These are phyloP conservation scores for Nestor notabilis DNA, from an alignment of 2,113 vertebrate genomes.

Conservation along the genomic window DNA sequence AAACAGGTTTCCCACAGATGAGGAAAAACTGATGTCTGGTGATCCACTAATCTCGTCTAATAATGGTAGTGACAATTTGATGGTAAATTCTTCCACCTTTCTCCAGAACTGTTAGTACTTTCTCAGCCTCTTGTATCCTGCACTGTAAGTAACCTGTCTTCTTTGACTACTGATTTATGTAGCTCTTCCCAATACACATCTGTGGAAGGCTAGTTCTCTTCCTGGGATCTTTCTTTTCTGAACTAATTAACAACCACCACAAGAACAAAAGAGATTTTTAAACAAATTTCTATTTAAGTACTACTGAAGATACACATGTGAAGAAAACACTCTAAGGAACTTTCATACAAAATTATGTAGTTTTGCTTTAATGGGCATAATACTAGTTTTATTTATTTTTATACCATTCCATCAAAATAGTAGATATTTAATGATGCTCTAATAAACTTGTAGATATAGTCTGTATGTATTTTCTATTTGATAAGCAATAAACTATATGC, in stretches of 20 bases:
- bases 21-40: background rate
- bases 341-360: background rate
- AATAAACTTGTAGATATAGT: background rate
- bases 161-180: background rate
- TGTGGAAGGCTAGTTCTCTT: background rate
- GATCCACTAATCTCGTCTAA: background rate
- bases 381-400: background rate
- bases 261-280: background rate
- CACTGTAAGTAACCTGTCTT: background rate
- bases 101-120: background rate
- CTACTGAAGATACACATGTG: background rate
- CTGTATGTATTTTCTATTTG: background rate
- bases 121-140: background rate
- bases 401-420: background rate
- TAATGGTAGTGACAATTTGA: background rate
- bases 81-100: background rate
- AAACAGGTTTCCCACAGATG: background rate
- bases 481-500: background rate
- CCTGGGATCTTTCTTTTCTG: background rate
- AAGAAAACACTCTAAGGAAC: background rate
- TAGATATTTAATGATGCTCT: background rate
- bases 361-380: background rate
- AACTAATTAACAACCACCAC: background rate
- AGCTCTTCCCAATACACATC: background rate
- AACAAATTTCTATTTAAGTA: background rate